Base-by-base conservation (phyloP, 2,113 vertebrate genomes). In the Hydrochoerus hydrochaeris region DNA sequence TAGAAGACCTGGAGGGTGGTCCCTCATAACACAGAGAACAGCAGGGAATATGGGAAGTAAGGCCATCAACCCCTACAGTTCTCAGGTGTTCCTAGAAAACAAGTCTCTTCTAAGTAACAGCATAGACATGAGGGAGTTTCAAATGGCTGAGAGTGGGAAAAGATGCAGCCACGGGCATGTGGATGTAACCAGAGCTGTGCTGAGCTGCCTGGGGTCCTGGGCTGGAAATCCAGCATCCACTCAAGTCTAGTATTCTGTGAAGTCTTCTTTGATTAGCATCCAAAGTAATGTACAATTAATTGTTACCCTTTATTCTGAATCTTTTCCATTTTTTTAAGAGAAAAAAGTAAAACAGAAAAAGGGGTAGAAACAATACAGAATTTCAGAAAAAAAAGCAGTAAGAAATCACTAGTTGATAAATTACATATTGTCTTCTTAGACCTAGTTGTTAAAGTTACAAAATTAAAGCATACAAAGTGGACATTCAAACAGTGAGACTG, bases 171-270 rank as follows among this genome's bases (percentile, higher is more conserved):
- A 12, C 32, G 13, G 24, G 7, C 19, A 10, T 10, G 11, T 8
- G n/a, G 54, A 11, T 1, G 4, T 49, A 78, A 13, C 20, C 0
- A 3, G 24, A 57, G 6, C 17, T 30, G 5, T 7, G 54, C 28
- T 16, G 38, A 41, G 11, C 19, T 57, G 6, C 38, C 9, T 1
- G 10, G 62, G 20, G 52, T 30, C 19, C 11, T 14, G 24, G 22
- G 22, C 17, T 57, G 38, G 22, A 30, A 32, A 28, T n/a, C 32
- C 3, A 1, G 2, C 54, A 32, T 17, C 5, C 11, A 0, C 0
- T 3, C 9, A 38, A 11, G 24, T 22, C 24, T 20, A 77, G 32
- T 35, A 22, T 24, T 44, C 26, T 35, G 1, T 19, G 38, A 84
- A 75, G 35, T 38, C 57, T 24, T 44, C 19, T 69, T 52, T 11